Evolutionary conservation across 2,113 vertebrate species (phyloP).

Genomic region (Nothoprocta perdicaria): DNA sequence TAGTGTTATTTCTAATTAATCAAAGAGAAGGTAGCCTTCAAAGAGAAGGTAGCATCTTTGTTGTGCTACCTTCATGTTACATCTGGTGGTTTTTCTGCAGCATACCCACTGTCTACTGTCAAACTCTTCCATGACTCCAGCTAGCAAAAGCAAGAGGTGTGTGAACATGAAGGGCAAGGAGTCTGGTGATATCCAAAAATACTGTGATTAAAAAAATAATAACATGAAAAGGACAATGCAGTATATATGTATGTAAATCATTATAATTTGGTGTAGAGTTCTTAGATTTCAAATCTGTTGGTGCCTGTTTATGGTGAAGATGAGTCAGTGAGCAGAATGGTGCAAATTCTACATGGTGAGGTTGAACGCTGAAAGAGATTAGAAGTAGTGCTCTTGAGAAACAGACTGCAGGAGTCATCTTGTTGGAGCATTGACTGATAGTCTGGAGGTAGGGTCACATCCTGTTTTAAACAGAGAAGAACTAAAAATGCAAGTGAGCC

Average conservation of each 20-base stretch:
- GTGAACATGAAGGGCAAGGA: neutral
- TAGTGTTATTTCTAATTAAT: neutral
- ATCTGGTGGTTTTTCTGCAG: neutral
- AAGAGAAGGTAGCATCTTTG: no score
- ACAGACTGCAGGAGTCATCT: neutral
- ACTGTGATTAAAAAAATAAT: no score
- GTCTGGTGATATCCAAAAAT: neutral
- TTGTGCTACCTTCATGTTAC: neutral
- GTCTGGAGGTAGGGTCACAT: neutral
- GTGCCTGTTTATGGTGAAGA: neutral
- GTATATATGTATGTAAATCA: no score
- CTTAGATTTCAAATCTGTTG: neutral
- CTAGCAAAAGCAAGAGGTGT: neutral
- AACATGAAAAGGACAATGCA: no score
- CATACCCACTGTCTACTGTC: neutral
- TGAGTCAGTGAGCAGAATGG: neutral
- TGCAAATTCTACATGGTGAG: neutral
- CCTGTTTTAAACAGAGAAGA: neutral
- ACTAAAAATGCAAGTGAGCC: neutral
- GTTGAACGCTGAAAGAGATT: neutral
- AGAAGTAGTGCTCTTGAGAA: neutral
- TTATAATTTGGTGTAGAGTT: neutral
- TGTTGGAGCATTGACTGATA: rapidly evolving
- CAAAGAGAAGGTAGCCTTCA: neutral
- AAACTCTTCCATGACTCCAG: neutral